Percentiles rank a stretch among this genome's conserved stretches.
Evolutionary conservation across 2,113 vertebrate species (phyloP).

Genomic region (Excalfactoria chinensis): DNA sequence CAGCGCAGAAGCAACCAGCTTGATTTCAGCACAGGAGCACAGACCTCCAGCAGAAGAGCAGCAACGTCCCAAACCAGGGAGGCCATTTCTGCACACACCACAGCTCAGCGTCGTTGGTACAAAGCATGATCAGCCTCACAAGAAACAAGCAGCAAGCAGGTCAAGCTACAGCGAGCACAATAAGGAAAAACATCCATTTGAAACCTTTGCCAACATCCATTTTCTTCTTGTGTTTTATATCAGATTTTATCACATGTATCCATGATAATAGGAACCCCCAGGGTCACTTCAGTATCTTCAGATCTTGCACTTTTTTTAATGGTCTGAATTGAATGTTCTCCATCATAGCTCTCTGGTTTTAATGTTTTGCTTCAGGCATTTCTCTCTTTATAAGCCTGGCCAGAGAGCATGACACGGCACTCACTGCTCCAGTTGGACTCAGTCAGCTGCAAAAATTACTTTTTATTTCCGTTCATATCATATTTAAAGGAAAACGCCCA

Average conservation of each 20-base stretch:
- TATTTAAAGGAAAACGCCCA: background rate
- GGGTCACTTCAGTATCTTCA: constrained; percentile 41
- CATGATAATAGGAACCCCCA: constrained; percentile 9
- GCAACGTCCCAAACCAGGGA: background rate
- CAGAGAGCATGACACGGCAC: background rate
- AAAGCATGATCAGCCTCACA: background rate
- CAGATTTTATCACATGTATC: background rate
- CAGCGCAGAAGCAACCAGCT: background rate
- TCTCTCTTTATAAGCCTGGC: background rate
- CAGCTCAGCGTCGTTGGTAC: background rate
- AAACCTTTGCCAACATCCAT: background rate
- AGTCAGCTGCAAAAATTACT: background rate
- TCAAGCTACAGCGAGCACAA: background rate
- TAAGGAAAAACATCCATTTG: constrained; percentile 17
- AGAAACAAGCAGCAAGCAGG: constrained; percentile 7
- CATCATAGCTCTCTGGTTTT: background rate
- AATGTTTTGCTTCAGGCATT: constrained; percentile 48
- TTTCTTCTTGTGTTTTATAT: background rate
- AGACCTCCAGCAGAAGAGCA: background rate
- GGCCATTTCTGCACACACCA: background rate
- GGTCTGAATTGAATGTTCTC: constrained; percentile 22
- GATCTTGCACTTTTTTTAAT: constrained; percentile 32
- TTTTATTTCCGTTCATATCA: background rate
- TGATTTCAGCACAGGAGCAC: background rate
- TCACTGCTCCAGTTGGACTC: constrained; percentile 3